These are phyloP conservation scores for Perca fluviatilis DNA, from an alignment of 2,113 vertebrate genomes.

Conservation along the genomic window DNA sequence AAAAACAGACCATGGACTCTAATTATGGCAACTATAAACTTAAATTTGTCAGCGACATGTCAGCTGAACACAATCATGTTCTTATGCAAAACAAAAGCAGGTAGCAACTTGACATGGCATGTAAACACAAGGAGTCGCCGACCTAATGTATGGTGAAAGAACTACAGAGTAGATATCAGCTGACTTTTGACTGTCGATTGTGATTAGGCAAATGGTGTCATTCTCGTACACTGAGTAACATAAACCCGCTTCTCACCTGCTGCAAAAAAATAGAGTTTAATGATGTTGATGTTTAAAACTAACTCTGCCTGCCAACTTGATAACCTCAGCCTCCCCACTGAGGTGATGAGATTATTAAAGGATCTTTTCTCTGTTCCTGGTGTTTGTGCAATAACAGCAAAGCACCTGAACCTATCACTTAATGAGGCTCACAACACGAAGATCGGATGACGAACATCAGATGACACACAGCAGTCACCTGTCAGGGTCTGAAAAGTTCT, in stretches of 20 bases:
- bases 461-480: slow-evolving; percentile 16
- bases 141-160: background rate
- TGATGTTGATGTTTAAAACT: slow-evolving; percentile 11
- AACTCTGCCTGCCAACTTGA: slow-evolving; percentile 4
- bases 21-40: background rate
- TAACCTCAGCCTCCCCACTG: slow-evolving; percentile 2
- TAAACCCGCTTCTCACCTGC: background rate
- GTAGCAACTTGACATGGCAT: background rate
- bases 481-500: background rate
- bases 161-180: background rate
- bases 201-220: slow-evolving; percentile 4
- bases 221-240: background rate
- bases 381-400: slow-evolving; percentile 8
- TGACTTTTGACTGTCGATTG: background rate
- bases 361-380: slow-evolving; percentile 4
- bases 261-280: slow-evolving; percentile 30
- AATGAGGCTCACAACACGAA: slow-evolving; percentile 9
- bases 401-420: slow-evolving; percentile 40
- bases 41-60: background rate
- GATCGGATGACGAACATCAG: background rate
- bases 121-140: background rate
- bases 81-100: background rate
- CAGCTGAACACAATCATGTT: too few species aligned
- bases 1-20: background rate
- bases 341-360: slow-evolving; percentile 33